Evolutionary conservation across 2,888 invertebrate genomes (phyloP).

Genomic region (Ceramica pisi): DNA sequence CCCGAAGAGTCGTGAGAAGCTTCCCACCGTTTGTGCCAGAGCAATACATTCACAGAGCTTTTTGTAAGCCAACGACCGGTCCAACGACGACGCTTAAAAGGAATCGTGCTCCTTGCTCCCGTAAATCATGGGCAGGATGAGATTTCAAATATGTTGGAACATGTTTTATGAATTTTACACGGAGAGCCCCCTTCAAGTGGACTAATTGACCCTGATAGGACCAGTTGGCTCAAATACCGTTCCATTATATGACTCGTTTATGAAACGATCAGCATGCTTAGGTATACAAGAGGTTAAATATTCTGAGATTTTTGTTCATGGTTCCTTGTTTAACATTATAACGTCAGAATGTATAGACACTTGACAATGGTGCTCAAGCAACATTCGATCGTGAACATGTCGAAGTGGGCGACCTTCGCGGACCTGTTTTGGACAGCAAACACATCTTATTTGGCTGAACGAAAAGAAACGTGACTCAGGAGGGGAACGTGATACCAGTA

Average conservation of each 20-base stretch:
- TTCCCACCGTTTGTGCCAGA: constrained; percentile 81
- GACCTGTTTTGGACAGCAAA: constrained; percentile 81
- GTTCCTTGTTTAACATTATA: constrained; percentile 17
- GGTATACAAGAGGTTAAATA: constrained; percentile 2
- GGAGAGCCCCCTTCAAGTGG: constrained; percentile 13
- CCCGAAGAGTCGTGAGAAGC: constrained; percentile 78
- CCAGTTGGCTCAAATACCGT: constrained; percentile 11
- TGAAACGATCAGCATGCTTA: constrained; percentile 22
- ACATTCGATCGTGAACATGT: constrained; percentile 51
- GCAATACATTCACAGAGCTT: constrained; percentile 73
- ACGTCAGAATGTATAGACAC: constrained; percentile 47
- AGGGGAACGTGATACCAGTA: constrained; percentile 70
- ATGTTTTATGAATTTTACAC: constrained; percentile 52
- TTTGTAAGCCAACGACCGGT: constrained; percentile 68
- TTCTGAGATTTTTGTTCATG: constrained; percentile 3
- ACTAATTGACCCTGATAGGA: constrained; percentile 42
- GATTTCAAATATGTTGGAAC: constrained; percentile 53
- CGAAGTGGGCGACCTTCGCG: constrained; percentile 80
- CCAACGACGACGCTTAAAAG: constrained; percentile 59
- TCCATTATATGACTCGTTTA: constrained; percentile 7
- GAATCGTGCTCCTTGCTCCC: constrained; percentile 44
- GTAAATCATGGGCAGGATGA: constrained; percentile 59
- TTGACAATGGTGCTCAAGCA: constrained; percentile 53
- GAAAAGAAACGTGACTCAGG: constrained; percentile 78
- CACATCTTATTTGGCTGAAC: constrained; percentile 78